A percentile compares a stretch with the other conserved stretches of the same genome.
Evolutionary conservation across 2,888 invertebrate genomes (phyloP).

Genomic region (Euplagia quadripunctaria): DNA sequence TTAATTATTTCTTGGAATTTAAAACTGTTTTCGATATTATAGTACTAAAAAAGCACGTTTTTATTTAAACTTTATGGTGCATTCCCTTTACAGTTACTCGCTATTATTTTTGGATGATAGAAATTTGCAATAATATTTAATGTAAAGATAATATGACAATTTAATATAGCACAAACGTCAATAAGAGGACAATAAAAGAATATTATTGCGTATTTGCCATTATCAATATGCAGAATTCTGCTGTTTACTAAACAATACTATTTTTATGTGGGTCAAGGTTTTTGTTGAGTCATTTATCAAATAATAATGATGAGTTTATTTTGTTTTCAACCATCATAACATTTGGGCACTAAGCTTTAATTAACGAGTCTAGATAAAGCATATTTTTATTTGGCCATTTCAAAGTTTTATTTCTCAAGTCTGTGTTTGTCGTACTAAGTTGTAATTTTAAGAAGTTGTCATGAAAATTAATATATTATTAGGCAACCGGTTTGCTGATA

Average conservation of each 20-base stretch:
- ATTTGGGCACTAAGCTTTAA: background rate
- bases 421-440: background rate
- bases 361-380: conserved; percentile 1
- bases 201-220: background rate
- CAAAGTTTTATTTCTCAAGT: background rate
- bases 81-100: too few relatives aligned
- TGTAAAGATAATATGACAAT: background rate
- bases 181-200: background rate
- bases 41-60: too few relatives aligned
- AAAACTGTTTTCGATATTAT: too few relatives aligned
- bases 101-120: too few relatives aligned
- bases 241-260: background rate
- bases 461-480: background rate
- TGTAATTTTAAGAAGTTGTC: background rate
- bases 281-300: background rate
- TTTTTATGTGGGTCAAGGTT: background rate
- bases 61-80: too few relatives aligned
- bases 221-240: background rate
- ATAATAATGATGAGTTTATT: background rate
- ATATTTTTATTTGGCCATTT: background rate
- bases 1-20: too few relatives aligned
- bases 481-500: background rate
- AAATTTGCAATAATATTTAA: too few relatives aligned
- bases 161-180: background rate
- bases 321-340: too few relatives aligned